Evolutionary conservation across 2,113 vertebrate species (phyloP), one percentile per base, ranked within the genome.

Genomic region (Silurus glanis): DNA sequence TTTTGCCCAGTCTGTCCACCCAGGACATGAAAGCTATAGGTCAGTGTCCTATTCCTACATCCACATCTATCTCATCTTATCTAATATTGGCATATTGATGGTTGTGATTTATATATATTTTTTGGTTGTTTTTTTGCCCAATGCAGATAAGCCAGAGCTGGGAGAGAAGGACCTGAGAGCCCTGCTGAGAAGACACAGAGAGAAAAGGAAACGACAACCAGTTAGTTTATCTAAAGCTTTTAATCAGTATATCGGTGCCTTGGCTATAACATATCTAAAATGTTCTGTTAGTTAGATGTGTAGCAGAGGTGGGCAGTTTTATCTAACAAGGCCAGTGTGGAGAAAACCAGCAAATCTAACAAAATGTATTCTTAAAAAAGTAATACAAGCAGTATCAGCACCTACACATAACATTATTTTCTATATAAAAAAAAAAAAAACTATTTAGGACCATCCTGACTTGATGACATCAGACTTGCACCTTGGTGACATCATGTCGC

Each of bases 21-120:
- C 94, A 93, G 87, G 98, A 99, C 93, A 99, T 99, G 98, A 99
- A 97, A 93, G 97, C 94, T 8, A 95, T 96, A 88, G 97, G 98
- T 99, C 82, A 94, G 96, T 89, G 1, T 16, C 82, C 4, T 9
- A 69, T 0, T 37, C 55, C 12, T 45, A 19, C 45, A 82, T 47
- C 55, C 53, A 78, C 9, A 72, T 17, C 25, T 28, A 23, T 10
- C 19, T 25, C 9, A n/a, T 59, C 23, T 53, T 9, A 82, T 8
- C 61, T 45, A 76, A 25, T 90, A 12, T 10, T 9, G 49, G 16
- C 49, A 72, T 23, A 67, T 55, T 58, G 47, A 69, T 14, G 16
- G 3, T 5, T 12, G 12, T 64, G 9, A 23, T 74, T 74, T 72
- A 71, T 67, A 12, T 61, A 7, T n/a, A 10, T n/a, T n/a, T 10